Evolutionary conservation across 2,888 invertebrate species (phyloP).

Genomic region (Acanthacorydalis orientalis): DNA sequence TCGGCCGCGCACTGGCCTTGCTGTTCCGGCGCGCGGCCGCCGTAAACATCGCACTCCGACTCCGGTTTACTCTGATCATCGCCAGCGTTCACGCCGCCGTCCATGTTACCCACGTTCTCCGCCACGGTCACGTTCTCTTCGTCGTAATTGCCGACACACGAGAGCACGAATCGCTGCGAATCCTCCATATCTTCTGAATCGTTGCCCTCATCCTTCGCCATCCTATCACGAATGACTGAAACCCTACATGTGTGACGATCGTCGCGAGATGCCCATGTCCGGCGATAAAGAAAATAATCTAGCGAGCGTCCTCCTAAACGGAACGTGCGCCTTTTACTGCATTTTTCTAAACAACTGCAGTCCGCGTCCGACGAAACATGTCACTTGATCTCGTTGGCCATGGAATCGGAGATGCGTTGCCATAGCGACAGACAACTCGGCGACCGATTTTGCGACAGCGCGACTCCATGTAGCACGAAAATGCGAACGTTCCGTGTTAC

Average conservation of each 20-base stretch:
- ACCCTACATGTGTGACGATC: too few relatives aligned
- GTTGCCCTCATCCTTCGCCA: background rate
- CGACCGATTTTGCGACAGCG: constrained; percentile 14
- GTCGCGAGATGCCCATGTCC: too few relatives aligned
- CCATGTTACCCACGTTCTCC: background rate
- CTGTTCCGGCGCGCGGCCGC: background rate
- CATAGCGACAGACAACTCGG: constrained; percentile 25
- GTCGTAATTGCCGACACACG: background rate
- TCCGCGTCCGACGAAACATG: background rate
- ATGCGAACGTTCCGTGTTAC: too few relatives aligned
- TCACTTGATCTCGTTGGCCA: constrained; percentile 6
- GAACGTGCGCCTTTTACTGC: too few relatives aligned
- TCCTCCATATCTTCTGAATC: constrained; percentile 3
- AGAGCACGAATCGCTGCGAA: background rate
- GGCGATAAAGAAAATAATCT: too few relatives aligned
- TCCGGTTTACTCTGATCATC: background rate
- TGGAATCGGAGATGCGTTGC: constrained; percentile 15
- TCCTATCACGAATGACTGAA: too few relatives aligned
- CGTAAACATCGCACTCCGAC: background rate
- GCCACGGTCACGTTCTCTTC: background rate
- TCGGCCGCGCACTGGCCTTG: background rate
- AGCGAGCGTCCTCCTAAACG: too few relatives aligned
- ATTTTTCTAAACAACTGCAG: too few relatives aligned
- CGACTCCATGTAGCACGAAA: too few relatives aligned
- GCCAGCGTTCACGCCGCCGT: background rate